Evolutionary conservation across 2,888 invertebrate genomes (phyloP).

Genomic region (Eumacrocentrus americanus): DNA sequence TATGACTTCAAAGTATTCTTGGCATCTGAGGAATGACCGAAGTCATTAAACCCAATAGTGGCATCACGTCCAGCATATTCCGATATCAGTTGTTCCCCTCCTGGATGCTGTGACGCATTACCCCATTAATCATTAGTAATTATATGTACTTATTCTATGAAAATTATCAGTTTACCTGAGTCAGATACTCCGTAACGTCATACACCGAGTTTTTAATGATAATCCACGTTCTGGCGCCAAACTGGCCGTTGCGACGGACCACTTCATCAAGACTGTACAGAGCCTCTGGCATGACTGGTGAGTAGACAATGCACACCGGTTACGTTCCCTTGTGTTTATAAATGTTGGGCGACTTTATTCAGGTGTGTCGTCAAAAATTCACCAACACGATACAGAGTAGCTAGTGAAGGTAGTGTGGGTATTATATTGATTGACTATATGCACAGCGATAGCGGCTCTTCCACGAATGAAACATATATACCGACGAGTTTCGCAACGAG

Average conservation of each 20-base stretch:
- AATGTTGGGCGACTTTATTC: too few species aligned
- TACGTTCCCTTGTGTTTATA: too few species aligned
- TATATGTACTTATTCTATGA: too few species aligned
- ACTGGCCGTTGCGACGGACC: slow-evolving; percentile 66
- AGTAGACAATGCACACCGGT: too few species aligned
- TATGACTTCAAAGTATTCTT: slow-evolving; percentile 64
- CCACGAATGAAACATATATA: too few species aligned
- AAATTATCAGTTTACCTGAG: slow-evolving; percentile 66
- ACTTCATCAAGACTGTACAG: slow-evolving; percentile 64
- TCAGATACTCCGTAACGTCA: slow-evolving; percentile 70
- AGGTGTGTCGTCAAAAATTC: not conserved
- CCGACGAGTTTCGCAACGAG: too few species aligned
- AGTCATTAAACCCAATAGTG: slow-evolving; percentile 70
- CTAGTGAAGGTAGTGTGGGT: not conserved
- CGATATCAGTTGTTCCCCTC: slow-evolving; percentile 68
- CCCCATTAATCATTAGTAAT: not conserved
- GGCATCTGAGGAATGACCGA: slow-evolving; percentile 74
- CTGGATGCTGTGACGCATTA: slow-evolving; percentile 69
- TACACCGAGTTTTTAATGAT: slow-evolving; percentile 72
- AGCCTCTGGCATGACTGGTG: slow-evolving; percentile 25
- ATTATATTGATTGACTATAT: too few species aligned
- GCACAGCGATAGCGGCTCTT: too few species aligned
- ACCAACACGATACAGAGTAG: not conserved
- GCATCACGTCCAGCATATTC: slow-evolving; percentile 74
- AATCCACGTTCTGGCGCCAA: slow-evolving; percentile 68